Percentiles rank a stretch among this genome's conserved stretches.
These are phyloP conservation scores for Pycnonotus jocosus DNA, from an alignment of 2,113 vertebrate genomes.

Conservation along the genomic window DNA sequence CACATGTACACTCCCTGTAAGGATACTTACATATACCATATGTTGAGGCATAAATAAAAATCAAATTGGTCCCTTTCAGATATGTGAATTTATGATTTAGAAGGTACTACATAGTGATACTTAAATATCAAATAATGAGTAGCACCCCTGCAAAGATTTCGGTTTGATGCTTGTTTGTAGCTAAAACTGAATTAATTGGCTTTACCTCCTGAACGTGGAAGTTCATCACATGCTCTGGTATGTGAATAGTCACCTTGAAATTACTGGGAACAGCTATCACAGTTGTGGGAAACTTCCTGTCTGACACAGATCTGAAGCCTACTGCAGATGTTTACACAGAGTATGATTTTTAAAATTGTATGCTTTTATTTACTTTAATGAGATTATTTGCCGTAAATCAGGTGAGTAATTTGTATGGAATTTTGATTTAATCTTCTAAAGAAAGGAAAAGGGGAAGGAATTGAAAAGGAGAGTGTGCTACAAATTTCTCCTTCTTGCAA, in stretches of 20 bases:
- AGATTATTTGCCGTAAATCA: neutral
- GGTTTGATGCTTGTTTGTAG: neutral
- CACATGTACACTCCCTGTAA: neutral
- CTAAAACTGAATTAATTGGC: neutral
- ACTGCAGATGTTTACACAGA: neutral
- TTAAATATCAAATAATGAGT: neutral
- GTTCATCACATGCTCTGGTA: neutral
- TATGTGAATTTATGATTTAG: neutral
- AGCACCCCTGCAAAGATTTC: neutral
- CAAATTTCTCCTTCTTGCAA: neutral
- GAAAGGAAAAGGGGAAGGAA: neutral
- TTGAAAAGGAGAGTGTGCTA: neutral
- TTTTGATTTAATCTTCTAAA: neutral
- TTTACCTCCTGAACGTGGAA: fast-evolving
- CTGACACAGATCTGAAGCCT: neutral
- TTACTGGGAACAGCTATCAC: neutral
- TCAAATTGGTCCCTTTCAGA: neutral
- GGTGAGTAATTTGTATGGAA: neutral
- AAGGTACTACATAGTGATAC: neutral
- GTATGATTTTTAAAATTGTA: neutral
- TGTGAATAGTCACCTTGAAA: neutral
- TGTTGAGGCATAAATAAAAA: neutral
- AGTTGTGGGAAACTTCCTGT: neutral
- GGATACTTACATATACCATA: no score
- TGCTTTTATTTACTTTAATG: neutral